Conservation (phyloP, 2,797 vertebrate species). For the Sebastes alutus region DNA sequence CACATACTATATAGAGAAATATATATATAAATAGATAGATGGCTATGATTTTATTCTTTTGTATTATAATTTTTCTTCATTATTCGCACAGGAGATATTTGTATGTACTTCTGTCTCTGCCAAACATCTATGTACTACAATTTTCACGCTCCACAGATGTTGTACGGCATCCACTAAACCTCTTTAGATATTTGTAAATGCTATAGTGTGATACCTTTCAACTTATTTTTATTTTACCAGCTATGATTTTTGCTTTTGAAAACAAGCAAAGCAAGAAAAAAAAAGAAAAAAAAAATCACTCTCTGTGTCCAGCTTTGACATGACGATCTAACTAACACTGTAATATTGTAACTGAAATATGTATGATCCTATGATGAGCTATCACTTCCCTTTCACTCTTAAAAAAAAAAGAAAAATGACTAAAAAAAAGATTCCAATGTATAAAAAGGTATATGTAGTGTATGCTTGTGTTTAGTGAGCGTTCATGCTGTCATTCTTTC, state of each 20-base stretch:
- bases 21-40: conserved; percentile 89
- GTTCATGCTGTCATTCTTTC: conserved; percentile 93
- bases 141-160: conserved; percentile 77
- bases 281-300: conserved; percentile 66
- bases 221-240: conserved; percentile 69
- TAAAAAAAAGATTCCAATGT: conserved; percentile 63
- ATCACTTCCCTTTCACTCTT: conserved; percentile 82
- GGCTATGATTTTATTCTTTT: conserved; percentile 87
- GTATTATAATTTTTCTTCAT: conserved; percentile 82
- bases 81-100: conserved; percentile 83
- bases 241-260: conserved; percentile 81
- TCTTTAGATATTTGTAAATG: conserved; percentile 92
- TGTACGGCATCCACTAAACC: conserved; percentile 82
- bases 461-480: conserved; percentile 99
- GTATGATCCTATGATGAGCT: conserved; percentile 92
- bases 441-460: conserved; percentile 90
- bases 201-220: conserved; percentile 90
- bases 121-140: conserved; percentile 81
- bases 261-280: conserved; percentile 76
- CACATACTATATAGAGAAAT: conserved; percentile 87
- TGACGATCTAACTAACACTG: conserved; percentile 91
- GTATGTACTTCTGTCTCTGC: conserved; percentile 81
- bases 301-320: conserved; percentile 91
- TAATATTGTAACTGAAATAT: conserved; percentile 95
- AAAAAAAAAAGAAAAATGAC: conserved; percentile 64